These are phyloP conservation scores for Fratercula arctica DNA, from an alignment of 2,797 vertebrate species.

Conservation along the genomic window DNA sequence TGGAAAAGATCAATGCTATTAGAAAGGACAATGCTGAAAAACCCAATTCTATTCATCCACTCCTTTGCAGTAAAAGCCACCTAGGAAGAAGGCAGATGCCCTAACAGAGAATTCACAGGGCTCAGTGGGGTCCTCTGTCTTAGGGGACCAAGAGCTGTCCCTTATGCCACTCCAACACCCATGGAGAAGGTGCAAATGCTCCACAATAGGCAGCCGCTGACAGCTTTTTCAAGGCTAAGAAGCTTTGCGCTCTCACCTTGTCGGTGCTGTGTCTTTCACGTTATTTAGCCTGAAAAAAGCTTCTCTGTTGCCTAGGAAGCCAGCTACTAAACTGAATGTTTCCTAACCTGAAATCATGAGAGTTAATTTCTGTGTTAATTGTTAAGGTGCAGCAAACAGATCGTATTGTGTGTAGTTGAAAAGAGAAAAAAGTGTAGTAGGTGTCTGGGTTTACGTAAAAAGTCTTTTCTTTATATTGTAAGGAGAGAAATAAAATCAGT, in stretches of 20 bases:
- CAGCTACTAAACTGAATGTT: background rate
- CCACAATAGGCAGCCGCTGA: background rate
- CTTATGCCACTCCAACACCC: background rate
- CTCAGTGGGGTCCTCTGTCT: background rate
- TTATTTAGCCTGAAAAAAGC: background rate
- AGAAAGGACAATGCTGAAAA: background rate
- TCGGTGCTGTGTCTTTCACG: background rate
- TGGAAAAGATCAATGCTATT: background rate
- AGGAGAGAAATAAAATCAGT: background rate
- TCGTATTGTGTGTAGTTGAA: background rate
- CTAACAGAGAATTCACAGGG: background rate
- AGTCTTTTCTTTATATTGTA: background rate
- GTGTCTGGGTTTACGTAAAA: background rate
- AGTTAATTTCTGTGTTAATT: background rate
- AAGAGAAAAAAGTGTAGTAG: background rate
- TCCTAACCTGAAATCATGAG: background rate
- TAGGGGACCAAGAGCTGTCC: background rate
- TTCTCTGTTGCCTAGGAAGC: background rate
- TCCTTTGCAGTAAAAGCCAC: background rate
- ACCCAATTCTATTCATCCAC: fast-evolving
- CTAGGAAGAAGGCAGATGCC: background rate
- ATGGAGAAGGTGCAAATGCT: background rate
- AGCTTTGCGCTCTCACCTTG: background rate
- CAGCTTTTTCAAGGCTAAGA: background rate
- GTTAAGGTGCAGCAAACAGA: background rate